These are phyloP conservation scores for Promerops cafer DNA, from an alignment of 2,113 vertebrate species.

Conservation along the genomic window DNA sequence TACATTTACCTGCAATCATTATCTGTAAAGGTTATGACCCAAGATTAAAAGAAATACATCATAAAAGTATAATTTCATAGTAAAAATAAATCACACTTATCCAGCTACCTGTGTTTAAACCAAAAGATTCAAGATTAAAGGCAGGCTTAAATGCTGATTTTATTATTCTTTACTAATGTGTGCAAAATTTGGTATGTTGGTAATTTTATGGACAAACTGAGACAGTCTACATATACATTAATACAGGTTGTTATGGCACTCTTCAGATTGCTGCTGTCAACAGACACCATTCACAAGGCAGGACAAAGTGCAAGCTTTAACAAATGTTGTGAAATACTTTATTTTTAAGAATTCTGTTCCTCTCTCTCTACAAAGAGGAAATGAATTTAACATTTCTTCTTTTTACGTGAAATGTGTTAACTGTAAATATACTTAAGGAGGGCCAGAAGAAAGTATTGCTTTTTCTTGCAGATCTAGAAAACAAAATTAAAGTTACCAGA, in stretches of 20 bases:
- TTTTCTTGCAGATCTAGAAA: background rate
- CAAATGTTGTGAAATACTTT: conserved; percentile 42
- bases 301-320: background rate
- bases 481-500: background rate
- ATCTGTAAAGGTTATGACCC: background rate
- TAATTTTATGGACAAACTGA: background rate
- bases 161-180: background rate
- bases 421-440: background rate
- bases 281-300: background rate
- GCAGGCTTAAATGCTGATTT: background rate
- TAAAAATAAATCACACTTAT: background rate
- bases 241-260: background rate
- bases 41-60: background rate
- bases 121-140: background rate
- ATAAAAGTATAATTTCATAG: background rate
- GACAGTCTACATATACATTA: background rate
- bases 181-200: background rate
- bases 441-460: background rate
- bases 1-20: background rate
- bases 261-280: background rate
- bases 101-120: background rate
- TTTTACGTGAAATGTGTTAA: background rate
- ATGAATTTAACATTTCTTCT: conserved; percentile 45
- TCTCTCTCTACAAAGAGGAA: conserved; percentile 29
- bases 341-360: conserved; percentile 47